phyloP scores from a whole-genome alignment of 64 coral and sea anemone species.

The Hydrozoanthus tunicans region DNA sequence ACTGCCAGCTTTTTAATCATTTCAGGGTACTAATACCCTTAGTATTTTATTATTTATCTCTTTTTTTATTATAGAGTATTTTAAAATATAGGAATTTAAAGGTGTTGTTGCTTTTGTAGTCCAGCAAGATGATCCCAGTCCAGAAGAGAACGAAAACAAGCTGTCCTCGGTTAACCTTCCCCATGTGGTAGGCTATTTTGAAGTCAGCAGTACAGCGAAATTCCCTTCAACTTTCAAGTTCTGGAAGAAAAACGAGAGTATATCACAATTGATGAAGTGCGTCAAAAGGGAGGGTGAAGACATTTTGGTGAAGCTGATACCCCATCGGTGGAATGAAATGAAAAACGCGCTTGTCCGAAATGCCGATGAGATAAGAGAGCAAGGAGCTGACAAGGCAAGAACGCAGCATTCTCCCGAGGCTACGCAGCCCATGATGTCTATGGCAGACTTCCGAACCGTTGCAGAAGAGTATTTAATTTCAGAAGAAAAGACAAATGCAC shows the following conservation, averaged over 20 bases:
- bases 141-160: not conserved
- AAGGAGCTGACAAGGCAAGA: too few species aligned
- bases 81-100: too few species aligned
- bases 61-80: too few species aligned
- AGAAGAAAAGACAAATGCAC: not conserved
- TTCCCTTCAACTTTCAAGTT: not conserved
- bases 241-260: not conserved
- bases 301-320: not conserved
- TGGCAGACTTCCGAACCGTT: not conserved
- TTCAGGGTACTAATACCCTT: too few species aligned
- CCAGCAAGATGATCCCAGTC: too few species aligned
- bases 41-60: too few species aligned
- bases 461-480: not conserved
- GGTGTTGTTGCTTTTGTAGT: too few species aligned
- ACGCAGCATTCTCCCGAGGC: too few species aligned
- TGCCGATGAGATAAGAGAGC: too few species aligned
- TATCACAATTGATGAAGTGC: not conserved
- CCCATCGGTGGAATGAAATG: not conserved
- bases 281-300: not conserved
- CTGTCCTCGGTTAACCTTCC: not conserved
- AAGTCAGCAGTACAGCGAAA: not conserved
- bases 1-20: too few species aligned
- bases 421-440: constrained; percentile 7
- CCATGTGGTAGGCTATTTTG: too few species aligned
- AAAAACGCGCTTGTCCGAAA: too few species aligned